Conservation (phyloP, 1,140 invertebrate genomes). For the Hycleus phaleratus region DNA sequence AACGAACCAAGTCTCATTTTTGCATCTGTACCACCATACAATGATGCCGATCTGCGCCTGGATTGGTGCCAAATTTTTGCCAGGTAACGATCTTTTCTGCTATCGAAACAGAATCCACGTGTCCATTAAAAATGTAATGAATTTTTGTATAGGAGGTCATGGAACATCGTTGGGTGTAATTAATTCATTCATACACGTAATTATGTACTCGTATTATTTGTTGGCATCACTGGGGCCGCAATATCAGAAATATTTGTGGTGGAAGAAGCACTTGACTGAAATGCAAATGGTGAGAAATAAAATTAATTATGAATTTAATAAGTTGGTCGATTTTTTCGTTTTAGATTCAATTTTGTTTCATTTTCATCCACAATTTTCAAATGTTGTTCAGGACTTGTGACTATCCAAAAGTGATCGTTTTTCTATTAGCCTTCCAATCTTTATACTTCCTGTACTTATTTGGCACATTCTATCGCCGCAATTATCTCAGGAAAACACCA, state of each 20-base stretch:
- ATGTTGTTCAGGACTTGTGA: conserved; percentile 54
- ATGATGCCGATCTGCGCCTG: conserved; percentile 69
- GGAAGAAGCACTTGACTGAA: conserved; percentile 83
- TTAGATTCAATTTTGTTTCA: conserved; percentile 73
- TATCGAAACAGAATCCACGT: too few relatives aligned
- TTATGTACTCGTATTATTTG: conserved; percentile 83
- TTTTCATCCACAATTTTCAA: conserved; percentile 65
- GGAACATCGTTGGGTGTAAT: conserved; percentile 73
- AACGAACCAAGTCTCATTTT: conserved; percentile 62
- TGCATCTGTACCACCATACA: conserved; percentile 69
- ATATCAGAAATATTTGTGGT: conserved; percentile 83
- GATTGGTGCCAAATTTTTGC: conserved; percentile 74
- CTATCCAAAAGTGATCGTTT: conserved; percentile 57
- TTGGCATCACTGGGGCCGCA: conserved; percentile 71
- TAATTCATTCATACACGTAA: conserved; percentile 76
- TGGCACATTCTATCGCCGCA: conserved; percentile 70
- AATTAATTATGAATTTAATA: background rate
- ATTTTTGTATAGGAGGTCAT: conserved; percentile 48
- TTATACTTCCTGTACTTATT: conserved; percentile 78
- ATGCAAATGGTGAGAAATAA: conserved; percentile 64
- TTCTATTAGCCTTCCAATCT: conserved; percentile 65
- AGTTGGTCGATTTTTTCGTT: conserved; percentile 39
- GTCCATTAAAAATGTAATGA: too few relatives aligned
- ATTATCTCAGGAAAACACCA: conserved; percentile 44
- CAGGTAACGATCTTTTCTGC: conserved; percentile 39